Base-by-base conservation (phyloP, 2,888 invertebrate species). In the Cloeon dipterum region DNA sequence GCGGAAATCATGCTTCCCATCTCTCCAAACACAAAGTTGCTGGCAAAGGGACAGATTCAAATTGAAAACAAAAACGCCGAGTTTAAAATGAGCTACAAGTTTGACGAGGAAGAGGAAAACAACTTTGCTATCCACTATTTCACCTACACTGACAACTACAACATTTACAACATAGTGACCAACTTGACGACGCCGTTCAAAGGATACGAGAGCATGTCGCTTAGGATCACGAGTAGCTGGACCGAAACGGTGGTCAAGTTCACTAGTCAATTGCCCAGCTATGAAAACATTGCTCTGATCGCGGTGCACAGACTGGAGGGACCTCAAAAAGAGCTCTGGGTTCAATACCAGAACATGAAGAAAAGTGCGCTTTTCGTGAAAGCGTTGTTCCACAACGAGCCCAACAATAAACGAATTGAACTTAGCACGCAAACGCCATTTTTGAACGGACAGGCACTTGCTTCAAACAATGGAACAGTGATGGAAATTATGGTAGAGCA, bases 401-500 rank as follows among this genome's bases (percentile, higher is more conserved):
- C 5, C 5, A 29, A 29, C 14, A 29, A 29, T 14, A 29, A 29
- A 16, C n/a, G 5, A 29, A 16, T 29, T 11, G 29, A 29, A 14
- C 14, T 29, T 8, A 16, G 29, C 29, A 16, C 29, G 8, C 29
- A 29, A 29, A 14, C 29, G 14, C 29, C 5, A 29, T 5, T 29
- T 29, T n/a, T 29, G 5, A 29, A 29, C 14, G 29, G 29, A 7
- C 29, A 29, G 29, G 29, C 29, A 29, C 29, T 29, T 29, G 29
- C 16, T 11, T 29, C n/a, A 14, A 29, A 16, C 16, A 29, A 29
- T 29, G n/a, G 5, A 14, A 29, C 7, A 8, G 7, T 8, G 5
- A 29, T n/a, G 7, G 29, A 16, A 14, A 16, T 29, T n/a, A 29
- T 14, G 16, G 14, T 29, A 29, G 29, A 29, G n/a, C 29, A 29